Evolutionary conservation across 2,888 invertebrate species (phyloP).

Genomic region (Hipparchia semele): DNA sequence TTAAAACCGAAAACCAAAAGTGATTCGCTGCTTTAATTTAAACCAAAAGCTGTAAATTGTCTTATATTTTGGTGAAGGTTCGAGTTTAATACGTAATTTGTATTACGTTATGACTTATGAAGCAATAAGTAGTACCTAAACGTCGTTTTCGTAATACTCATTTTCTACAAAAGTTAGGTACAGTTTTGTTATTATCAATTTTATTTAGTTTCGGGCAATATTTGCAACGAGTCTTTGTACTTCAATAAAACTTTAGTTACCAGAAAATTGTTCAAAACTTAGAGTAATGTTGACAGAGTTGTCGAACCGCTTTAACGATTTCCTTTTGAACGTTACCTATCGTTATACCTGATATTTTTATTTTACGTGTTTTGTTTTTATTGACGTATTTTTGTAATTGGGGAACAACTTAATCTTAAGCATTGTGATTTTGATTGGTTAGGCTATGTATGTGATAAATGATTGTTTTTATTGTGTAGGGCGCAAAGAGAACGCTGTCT

Average conservation of each 20-base stretch:
- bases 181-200: slow-evolving; percentile 16
- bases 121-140: slow-evolving; percentile 34
- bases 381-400: slow-evolving; percentile 70
- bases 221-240: slow-evolving; percentile 46
- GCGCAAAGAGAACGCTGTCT: slow-evolving; percentile 71
- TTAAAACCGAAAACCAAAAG: slow-evolving; percentile 34
- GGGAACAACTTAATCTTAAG: slow-evolving; percentile 81
- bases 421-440: slow-evolving; percentile 78
- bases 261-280: slow-evolving; percentile 78
- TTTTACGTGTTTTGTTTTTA: slow-evolving; percentile 66
- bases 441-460: slow-evolving; percentile 78
- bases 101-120: slow-evolving; percentile 14
- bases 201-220: slow-evolving; percentile 27
- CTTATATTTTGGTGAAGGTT: slow-evolving; percentile 37
- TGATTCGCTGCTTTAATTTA: slow-evolving; percentile 40
- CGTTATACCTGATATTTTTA: slow-evolving; percentile 75
- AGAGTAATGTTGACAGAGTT: slow-evolving; percentile 62
- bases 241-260: slow-evolving; percentile 76
- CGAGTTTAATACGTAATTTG: slow-evolving; percentile 43
- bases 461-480: slow-evolving; percentile 62
- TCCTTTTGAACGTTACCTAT: slow-evolving; percentile 77
- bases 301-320: slow-evolving; percentile 73
- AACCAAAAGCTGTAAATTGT: slow-evolving; percentile 36
- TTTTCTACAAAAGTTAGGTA: slow-evolving; percentile 50
- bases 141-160: slow-evolving; percentile 57